These are phyloP conservation scores for Manis pentadactyla DNA, from an alignment of 2,797 vertebrate genomes.

Conservation along the genomic window DNA sequence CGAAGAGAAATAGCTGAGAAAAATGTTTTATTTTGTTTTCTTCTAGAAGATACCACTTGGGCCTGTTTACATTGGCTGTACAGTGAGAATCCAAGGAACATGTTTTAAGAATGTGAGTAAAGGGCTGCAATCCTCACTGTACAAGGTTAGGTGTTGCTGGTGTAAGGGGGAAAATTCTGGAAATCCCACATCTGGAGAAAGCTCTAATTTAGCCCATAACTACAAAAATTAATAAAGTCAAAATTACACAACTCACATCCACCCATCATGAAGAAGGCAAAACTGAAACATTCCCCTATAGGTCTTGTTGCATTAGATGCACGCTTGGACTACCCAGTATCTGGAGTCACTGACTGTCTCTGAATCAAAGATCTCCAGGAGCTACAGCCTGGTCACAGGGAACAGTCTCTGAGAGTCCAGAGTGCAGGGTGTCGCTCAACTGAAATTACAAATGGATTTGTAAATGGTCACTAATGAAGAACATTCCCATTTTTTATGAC, in stretches of 20 bases:
- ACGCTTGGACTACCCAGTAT: neutral
- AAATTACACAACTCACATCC: neutral
- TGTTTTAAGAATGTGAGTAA: neutral
- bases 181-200: neutral
- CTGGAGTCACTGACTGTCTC: neutral
- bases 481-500: neutral
- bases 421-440: neutral
- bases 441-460: neutral
- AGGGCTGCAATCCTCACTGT: neutral
- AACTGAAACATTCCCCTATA: neutral
- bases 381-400: neutral
- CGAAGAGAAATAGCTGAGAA: neutral
- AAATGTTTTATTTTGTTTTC: neutral
- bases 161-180: neutral
- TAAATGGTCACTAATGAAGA: neutral
- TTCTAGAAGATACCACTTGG: neutral
- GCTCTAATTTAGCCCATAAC: neutral
- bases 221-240: neutral
- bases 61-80: neutral
- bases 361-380: neutral
- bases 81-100: neutral
- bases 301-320: too few species aligned
- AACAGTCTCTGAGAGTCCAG: neutral
- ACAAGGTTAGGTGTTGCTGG: neutral
- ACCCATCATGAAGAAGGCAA: neutral